Base-by-base conservation (phyloP, 2,888 invertebrate genomes). In the Diarsia brunnea region DNA sequence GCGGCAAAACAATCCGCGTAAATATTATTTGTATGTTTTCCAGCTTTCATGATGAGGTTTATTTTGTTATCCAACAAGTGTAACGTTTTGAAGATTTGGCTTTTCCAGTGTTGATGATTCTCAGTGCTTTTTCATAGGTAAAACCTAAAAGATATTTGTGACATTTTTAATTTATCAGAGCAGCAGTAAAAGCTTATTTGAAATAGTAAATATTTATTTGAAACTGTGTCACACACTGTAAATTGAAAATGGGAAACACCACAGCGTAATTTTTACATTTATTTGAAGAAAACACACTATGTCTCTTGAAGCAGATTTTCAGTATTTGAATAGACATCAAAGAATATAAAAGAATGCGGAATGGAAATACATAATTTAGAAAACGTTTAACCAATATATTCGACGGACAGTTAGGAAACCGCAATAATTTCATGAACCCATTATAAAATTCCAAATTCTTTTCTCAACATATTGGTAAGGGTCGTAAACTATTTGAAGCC, bases 11-110 rank as follows among this genome's bases (percentile, higher is more conserved):
- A 45, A 72, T 78, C 49, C 5, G 47, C 12, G 53, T 53, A 73
- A 82, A 83, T 78, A 73, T 73, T 68, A 69, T 82, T 61, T 24
- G 31, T 51, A 47, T 76, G 47, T 65, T 69, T 82, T 73, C 24
- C 61, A 71, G 47, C 38, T 83, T 82, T 77, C 70, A 78, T 71
- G n/a, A n/a, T 24, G 63, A 27, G 58, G 45, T 79, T 84, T 72
- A 45, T 75, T 79, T 79, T 66, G 64, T 65, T 78, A 51, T 64
- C 68, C 64, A 76, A 74, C 65, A 66, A 61, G 47, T 69, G 5
- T 47, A 45, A 60, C 76, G 63, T 63, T 77, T 64, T 71, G n/a
- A 49, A 81, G 55, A 47, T 65, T 68, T 16, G 60, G 68, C 24
- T 61, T 68, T 66, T n/a, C 68, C 78, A 43, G 51, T 73, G 61